Conservation (phyloP, 2,888 invertebrate species). For the Parnassius mnemosyne region DNA sequence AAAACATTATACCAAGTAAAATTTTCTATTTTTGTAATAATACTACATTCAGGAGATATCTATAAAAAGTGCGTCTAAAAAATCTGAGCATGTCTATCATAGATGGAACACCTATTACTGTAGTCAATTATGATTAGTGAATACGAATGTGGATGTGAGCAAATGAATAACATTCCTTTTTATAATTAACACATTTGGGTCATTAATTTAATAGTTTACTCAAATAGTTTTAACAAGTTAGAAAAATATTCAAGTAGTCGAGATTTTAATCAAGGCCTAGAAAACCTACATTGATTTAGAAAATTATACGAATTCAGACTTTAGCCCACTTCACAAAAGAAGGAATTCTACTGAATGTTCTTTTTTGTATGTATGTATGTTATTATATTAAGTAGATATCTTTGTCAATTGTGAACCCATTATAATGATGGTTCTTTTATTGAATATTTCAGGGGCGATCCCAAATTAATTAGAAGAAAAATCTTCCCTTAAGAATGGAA, state of each 20-base stretch:
- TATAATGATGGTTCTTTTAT: no score
- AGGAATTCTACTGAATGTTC: no score
- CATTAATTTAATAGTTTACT: slow-evolving; percentile 8
- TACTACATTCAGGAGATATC: neutral
- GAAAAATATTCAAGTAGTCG: slow-evolving; percentile 3
- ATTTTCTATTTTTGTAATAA: no score
- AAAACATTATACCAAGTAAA: no score
- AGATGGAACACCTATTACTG: slow-evolving; percentile 1
- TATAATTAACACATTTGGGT: slow-evolving; percentile 12
- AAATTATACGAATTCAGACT: no score
- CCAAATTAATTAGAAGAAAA: no score
- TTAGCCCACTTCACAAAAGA: no score
- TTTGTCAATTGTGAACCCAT: no score
- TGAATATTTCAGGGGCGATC: no score
- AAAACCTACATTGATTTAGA: neutral
- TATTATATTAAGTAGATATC: no score
- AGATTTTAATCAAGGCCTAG: neutral
- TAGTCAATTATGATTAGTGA: slow-evolving; percentile 3
- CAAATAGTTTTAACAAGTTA: slow-evolving; percentile 1
- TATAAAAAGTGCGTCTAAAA: slow-evolving; percentile 1
- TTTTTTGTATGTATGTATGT: no score
- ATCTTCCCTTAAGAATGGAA: no score
- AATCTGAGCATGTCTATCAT: slow-evolving; percentile 8
- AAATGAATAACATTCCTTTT: slow-evolving; percentile 10
- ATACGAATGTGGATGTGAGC: slow-evolving; percentile 11